phyloP scores from a whole-genome alignment of 2,113 vertebrate species.

The Penelope pileata region DNA sequence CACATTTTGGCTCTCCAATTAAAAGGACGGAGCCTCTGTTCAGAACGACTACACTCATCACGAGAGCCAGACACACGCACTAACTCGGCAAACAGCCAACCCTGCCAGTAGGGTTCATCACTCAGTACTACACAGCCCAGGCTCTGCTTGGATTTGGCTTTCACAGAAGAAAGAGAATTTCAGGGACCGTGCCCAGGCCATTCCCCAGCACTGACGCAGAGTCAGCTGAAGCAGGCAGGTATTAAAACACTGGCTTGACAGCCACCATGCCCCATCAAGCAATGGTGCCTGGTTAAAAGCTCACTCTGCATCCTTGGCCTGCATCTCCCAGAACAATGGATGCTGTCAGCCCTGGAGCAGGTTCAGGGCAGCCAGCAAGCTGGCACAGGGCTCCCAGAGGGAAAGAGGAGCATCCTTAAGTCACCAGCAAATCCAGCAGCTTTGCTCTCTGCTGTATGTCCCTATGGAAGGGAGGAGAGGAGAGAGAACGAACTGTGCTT shows the following conservation, averaged over 20 bases:
- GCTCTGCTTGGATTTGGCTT: conserved; percentile 44
- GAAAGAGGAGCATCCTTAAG: neutral
- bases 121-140: conserved; percentile 17
- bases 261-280: neutral
- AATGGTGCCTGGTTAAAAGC: neutral
- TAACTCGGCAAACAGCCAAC: conserved; percentile 39
- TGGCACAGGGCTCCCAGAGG: neutral
- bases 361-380: neutral
- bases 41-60: neutral
- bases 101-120: conserved; percentile 22
- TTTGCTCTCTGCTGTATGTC: neutral
- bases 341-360: neutral
- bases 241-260: neutral
- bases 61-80: neutral
- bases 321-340: neutral
- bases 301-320: neutral
- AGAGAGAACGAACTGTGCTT: neutral
- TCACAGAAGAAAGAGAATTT: conserved; percentile 23
- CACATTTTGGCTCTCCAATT: conserved; percentile 30
- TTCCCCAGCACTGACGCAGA: neutral
- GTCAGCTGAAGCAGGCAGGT: neutral
- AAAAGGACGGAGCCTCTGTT: conserved; percentile 46
- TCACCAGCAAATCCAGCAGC: neutral
- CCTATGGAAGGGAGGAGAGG: neutral
- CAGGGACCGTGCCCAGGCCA: neutral